Conservation (phyloP, 2,888 invertebrate species). For the Agrenia bidenticulata region DNA sequence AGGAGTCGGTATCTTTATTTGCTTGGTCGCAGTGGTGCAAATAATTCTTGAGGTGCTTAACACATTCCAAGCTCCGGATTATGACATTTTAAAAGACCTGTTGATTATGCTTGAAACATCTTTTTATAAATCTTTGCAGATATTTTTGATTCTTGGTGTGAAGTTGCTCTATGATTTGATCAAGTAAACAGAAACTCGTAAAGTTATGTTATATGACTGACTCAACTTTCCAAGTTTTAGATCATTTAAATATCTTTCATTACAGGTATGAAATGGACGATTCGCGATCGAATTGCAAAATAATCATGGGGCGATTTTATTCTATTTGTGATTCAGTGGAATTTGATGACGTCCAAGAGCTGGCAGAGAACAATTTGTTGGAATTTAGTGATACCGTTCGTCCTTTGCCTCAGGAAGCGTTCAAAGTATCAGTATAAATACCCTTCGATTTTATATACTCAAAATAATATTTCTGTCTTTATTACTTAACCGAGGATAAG, state of each 20-base stretch:
- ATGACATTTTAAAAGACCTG: background rate
- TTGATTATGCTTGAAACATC: background rate
- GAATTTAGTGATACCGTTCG: background rate
- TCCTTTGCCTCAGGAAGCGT: background rate
- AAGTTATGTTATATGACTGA: too few species aligned
- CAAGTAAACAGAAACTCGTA: slow-evolving; percentile 17
- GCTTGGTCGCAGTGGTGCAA: background rate
- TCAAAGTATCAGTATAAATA: too few species aligned
- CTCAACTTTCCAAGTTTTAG: too few species aligned
- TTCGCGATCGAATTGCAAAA: slow-evolving; percentile 15
- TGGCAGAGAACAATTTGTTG: background rate
- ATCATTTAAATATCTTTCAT: background rate
- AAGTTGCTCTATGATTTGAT: slow-evolving; percentile 18
- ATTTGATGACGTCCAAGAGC: slow-evolving; percentile 29
- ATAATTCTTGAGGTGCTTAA: slow-evolving; percentile 16
- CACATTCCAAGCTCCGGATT: background rate
- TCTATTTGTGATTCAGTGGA: slow-evolving; percentile 27
- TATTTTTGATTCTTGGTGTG: slow-evolving; percentile 17
- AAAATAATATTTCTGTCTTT: too few species aligned
- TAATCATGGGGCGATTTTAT: slow-evolving; percentile 20
- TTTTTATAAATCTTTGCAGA: slow-evolving; percentile 9
- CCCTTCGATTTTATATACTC: too few species aligned
- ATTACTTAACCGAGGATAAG: too few species aligned
- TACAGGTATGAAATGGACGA: slow-evolving; percentile 29
- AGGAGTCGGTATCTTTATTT: background rate